These are phyloP conservation scores for Helicoverpa armigera DNA, from an alignment of 1,140 invertebrate genomes.

Conservation along the genomic window DNA sequence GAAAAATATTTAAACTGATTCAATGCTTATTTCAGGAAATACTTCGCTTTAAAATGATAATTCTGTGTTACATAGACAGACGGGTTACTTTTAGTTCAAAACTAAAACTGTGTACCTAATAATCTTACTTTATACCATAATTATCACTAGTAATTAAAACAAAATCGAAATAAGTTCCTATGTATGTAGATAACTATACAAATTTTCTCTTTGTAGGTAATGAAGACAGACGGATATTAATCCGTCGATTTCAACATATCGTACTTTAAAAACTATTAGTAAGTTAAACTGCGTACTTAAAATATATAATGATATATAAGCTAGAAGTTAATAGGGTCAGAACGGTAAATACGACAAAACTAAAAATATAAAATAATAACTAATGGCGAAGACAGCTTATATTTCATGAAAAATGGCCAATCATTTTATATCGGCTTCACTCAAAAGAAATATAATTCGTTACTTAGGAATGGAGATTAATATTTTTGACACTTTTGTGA, in stretches of 20 bases:
- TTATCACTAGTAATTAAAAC: no score
- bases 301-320: constrained; percentile 39
- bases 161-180: no score
- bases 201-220: no score
- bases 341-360: constrained; percentile 16
- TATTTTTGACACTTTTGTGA: constrained; percentile 36
- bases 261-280: constrained; percentile 39
- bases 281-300: constrained; percentile 10
- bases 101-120: not conserved
- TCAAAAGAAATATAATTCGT: constrained; percentile 33
- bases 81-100: no score
- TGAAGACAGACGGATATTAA: not conserved
- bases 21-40: no score
- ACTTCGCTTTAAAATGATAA: no score
- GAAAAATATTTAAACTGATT: no score
- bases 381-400: constrained; percentile 39
- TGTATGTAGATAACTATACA: no score
- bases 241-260: constrained; percentile 1
- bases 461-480: constrained; percentile 28
- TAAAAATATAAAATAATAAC: constrained; percentile 45
- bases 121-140: not conserved
- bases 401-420: constrained; percentile 12
- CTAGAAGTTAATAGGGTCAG: constrained; percentile 37
- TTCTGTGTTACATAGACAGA: no score
- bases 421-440: constrained; percentile 34